These are phyloP conservation scores for Arctopsyche grandis DNA, from an alignment of 1,140 invertebrate genomes.

Conservation along the genomic window DNA sequence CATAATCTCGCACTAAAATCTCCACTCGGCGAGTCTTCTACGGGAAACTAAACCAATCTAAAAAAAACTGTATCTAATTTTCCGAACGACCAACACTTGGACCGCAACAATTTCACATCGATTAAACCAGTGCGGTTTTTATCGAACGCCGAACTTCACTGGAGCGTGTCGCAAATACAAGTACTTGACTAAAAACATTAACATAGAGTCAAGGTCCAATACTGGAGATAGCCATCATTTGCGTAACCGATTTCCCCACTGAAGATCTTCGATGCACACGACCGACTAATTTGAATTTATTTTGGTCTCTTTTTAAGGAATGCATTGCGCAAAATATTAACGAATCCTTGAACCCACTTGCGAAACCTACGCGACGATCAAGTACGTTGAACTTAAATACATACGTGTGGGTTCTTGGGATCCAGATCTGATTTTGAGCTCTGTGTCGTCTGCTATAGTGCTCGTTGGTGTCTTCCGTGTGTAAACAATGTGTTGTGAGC, in stretches of 20 bases:
- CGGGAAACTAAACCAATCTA: neutral
- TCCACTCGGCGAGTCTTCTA: too few species aligned
- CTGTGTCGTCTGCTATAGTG: neutral
- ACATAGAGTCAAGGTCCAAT: neutral
- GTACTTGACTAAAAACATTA: neutral
- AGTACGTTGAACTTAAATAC: slow-evolving; percentile 5
- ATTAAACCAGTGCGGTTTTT: neutral
- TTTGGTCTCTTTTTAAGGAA: too few species aligned
- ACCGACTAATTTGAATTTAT: too few species aligned
- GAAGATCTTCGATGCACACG: too few species aligned
- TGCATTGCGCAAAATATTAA: slow-evolving; percentile 13
- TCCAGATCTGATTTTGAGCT: slow-evolving; percentile 1
- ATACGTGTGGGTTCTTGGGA: neutral
- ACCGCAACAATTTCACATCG: neutral
- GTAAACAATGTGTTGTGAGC: neutral
- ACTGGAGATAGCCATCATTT: too few species aligned
- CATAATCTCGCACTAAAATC: too few species aligned
- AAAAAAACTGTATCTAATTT: slow-evolving; percentile 7
- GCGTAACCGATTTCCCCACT: too few species aligned
- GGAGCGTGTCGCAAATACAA: neutral
- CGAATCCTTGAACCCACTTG: slow-evolving; percentile 17
- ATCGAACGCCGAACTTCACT: neutral
- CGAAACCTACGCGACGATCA: neutral
- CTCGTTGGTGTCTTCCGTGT: neutral
- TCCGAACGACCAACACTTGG: neutral